Conservation (phyloP, 2,113 vertebrate species). For the Dinomys branickii region DNA sequence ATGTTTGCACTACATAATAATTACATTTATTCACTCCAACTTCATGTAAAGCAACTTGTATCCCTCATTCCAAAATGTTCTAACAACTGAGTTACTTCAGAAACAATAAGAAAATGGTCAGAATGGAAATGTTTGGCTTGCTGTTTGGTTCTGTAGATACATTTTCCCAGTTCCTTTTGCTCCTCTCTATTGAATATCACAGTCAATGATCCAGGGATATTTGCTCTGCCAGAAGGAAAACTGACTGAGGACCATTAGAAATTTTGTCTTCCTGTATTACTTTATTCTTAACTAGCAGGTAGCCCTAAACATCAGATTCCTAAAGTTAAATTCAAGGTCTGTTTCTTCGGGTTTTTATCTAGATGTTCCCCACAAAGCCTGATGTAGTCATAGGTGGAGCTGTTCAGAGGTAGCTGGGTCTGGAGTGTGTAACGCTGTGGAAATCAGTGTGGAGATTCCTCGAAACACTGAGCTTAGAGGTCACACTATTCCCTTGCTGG, state of each 20-base stretch:
- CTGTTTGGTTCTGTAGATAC: background rate
- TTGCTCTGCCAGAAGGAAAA: slow-evolving; percentile 1
- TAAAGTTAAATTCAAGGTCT: background rate
- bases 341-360: background rate
- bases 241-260: background rate
- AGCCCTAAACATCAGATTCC: background rate
- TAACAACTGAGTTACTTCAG: background rate
- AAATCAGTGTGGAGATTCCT: too few relatives aligned
- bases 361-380: background rate
- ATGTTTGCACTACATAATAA: background rate
- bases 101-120: background rate
- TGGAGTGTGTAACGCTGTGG: background rate
- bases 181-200: background rate
- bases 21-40: background rate
- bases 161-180: background rate
- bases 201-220: background rate
- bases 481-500: too few relatives aligned
- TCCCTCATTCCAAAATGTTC: background rate
- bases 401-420: background rate
- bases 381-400: background rate
- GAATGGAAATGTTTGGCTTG: background rate
- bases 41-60: background rate
- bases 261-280: background rate
- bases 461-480: too few relatives aligned
- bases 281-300: slow-evolving; percentile 2